Conservation (phyloP, 2,888 invertebrate genomes). For the Macrophya alboannulata region DNA sequence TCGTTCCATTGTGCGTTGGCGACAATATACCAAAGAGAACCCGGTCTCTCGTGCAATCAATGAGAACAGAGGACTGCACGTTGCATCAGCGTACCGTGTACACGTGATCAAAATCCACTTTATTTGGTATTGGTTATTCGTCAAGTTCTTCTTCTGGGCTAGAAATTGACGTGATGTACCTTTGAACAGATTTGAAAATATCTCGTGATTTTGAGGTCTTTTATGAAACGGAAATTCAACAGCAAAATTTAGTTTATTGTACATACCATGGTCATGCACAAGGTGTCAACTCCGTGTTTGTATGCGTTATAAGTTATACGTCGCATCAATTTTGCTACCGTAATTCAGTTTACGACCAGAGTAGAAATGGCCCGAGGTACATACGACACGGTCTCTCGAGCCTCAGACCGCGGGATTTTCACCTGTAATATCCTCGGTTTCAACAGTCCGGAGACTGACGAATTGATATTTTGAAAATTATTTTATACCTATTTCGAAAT, state of each 20-base stretch:
- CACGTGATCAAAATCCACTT: conserved; percentile 32
- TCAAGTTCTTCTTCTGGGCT: background rate
- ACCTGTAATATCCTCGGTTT: background rate
- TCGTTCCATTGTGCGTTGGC: conserved; percentile 37
- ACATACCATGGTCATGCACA: background rate
- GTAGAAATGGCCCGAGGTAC: background rate
- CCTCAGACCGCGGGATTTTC: background rate
- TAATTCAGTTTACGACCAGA: conserved; percentile 13
- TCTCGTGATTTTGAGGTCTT: background rate
- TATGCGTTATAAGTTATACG: background rate
- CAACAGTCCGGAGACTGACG: background rate
- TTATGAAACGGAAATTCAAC: background rate
- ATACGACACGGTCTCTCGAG: background rate
- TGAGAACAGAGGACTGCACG: background rate
- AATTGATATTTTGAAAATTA: background rate
- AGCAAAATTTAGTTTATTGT: background rate
- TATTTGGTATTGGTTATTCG: background rate
- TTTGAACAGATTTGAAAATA: background rate
- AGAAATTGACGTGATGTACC: background rate
- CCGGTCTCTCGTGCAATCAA: conserved; percentile 33
- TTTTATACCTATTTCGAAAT: background rate
- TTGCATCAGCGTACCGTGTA: background rate
- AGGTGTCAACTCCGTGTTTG: conserved; percentile 3
- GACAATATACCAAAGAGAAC: conserved; percentile 38
- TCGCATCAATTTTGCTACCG: background rate